Conservation (phyloP, 2,797 vertebrate species). For the Pipistrellus pipistrellus region DNA sequence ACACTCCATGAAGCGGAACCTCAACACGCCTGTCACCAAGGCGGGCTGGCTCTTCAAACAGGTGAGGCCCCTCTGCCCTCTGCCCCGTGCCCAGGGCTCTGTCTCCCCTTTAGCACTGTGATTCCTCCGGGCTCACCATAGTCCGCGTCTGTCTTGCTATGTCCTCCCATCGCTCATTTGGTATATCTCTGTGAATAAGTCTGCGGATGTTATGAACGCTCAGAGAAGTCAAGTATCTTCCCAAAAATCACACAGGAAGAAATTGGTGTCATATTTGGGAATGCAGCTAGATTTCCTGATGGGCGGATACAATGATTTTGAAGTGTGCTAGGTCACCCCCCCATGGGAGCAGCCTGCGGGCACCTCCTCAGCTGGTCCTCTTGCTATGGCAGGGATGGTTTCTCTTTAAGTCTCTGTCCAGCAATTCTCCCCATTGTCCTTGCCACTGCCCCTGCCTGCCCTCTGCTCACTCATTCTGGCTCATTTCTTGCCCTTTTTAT, state of each 20-base stretch:
- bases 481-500: background rate
- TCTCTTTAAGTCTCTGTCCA: background rate
- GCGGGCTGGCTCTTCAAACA: constrained; percentile 97
- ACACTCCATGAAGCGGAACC: constrained; percentile 97
- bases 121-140: background rate
- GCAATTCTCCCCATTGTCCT: background rate
- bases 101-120: fast-evolving
- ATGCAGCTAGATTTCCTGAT: background rate
- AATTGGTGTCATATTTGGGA: background rate
- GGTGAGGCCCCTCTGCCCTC: constrained; percentile 84
- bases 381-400: background rate
- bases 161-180: background rate
- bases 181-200: background rate
- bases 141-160: fast-evolving
- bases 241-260: background rate
- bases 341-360: fast-evolving
- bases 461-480: background rate
- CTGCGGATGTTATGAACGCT: background rate
- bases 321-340: background rate
- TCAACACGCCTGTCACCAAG: constrained; percentile 92
- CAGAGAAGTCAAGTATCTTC: constrained; percentile 7
- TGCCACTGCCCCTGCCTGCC: background rate
- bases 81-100: fast-evolving
- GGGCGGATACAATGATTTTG: background rate
- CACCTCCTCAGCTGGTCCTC: background rate